Conservation (phyloP, 2,113 vertebrate genomes). For the Rhea pennata region DNA sequence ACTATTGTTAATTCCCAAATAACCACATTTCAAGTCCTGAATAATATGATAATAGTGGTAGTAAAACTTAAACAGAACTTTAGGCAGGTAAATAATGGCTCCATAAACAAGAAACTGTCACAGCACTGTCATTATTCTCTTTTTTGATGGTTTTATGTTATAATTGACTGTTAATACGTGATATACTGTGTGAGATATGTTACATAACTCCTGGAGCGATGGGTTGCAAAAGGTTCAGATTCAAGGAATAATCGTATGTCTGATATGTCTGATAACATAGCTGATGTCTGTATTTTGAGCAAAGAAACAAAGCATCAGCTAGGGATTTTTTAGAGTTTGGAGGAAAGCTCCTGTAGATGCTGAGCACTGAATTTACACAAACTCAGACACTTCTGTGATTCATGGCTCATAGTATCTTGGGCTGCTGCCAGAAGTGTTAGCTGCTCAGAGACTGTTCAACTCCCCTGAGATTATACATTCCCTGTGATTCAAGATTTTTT, state of each 20-base stretch:
- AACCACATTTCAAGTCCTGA: background rate
- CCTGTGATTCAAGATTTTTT: slow-evolving; percentile 40
- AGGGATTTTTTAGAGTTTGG: background rate
- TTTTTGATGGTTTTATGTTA: background rate
- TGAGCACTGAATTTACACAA: slow-evolving; percentile 28
- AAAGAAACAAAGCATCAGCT: background rate
- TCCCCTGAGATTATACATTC: slow-evolving; percentile 33
- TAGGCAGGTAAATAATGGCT: background rate
- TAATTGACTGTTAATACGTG: background rate
- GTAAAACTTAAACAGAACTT: background rate
- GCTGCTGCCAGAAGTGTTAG: slow-evolving; percentile 17
- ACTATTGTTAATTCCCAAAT: background rate
- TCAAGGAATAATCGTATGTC: background rate
- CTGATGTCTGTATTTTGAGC: background rate
- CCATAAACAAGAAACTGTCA: background rate
- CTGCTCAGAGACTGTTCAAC: slow-evolving; percentile 16
- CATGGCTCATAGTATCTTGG: slow-evolving; percentile 33
- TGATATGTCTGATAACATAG: background rate
- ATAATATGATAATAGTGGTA: background rate
- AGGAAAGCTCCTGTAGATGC: background rate
- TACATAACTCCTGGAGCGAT: background rate
- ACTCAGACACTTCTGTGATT: slow-evolving; percentile 11
- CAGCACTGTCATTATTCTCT: background rate
- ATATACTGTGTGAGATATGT: background rate
- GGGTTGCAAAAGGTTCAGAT: background rate